A percentile compares a stretch with the other conserved stretches of the same genome.
phyloP scores from a whole-genome alignment of 2,797 vertebrate species.

The Falco naumanni region DNA sequence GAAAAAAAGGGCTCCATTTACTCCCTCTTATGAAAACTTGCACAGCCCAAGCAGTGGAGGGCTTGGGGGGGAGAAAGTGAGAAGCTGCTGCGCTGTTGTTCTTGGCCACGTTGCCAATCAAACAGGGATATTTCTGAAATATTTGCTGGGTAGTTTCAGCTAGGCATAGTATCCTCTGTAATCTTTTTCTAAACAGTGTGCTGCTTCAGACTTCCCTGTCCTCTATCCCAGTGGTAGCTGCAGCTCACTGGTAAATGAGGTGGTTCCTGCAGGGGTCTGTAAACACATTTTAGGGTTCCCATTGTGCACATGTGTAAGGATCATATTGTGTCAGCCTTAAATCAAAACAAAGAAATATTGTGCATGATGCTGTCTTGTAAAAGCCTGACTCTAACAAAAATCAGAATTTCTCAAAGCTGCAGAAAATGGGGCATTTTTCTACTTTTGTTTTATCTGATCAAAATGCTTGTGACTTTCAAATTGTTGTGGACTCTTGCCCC shows the following conservation, averaged over 20 bases:
- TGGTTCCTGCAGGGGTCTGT: neutral
- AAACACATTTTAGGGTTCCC: neutral
- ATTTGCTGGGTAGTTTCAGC: neutral
- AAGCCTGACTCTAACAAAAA: neutral
- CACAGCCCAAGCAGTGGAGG: neutral
- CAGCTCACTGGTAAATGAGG: neutral
- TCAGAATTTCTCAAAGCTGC: neutral
- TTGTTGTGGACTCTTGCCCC: neutral
- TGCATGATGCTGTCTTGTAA: neutral
- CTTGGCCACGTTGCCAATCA: neutral
- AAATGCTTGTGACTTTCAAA: neutral
- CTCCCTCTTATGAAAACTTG: neutral
- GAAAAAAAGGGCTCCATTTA: neutral
- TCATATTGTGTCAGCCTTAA: neutral
- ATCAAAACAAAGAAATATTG: neutral
- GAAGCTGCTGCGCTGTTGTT: neutral
- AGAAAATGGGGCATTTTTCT: neutral
- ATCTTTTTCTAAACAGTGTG: neutral
- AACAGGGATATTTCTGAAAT: neutral
- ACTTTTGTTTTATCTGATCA: neutral
- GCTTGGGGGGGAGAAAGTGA: neutral
- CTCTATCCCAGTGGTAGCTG: neutral
- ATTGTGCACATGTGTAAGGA: neutral
- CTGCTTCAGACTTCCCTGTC: neutral
- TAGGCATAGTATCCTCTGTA: neutral